Evolutionary conservation across 2,113 vertebrate genomes (phyloP), one percentile per base, ranked within the genome.

Genomic region (Neofelis nebulosa): DNA sequence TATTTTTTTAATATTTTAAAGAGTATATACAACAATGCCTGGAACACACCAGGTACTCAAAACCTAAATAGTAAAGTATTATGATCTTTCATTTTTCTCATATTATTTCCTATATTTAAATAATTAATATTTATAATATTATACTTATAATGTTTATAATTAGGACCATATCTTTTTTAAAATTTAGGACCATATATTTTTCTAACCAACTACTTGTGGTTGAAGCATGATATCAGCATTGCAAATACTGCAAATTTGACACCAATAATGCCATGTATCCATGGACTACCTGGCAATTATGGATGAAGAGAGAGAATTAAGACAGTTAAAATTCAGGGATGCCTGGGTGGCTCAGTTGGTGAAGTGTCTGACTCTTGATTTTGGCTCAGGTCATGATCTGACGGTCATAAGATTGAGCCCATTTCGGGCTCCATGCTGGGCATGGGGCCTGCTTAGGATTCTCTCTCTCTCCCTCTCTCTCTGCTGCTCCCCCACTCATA

Each of bases 11-110:
- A 57, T 55, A 15, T 57, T 84, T 86, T 41, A 13, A 25, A 55
- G 87, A 45, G 36, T 23, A 74, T 85, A 89, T 83, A 89, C 27
- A 41, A 81, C 16, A n/a, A 94, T 78, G 50, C 66, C 61, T 79
- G 25, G 63, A 92, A 96, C 23, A 21, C 18, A 73, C 33, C 66
- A 90, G 27, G 41, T 45, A 78, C 61, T 95, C 65, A 82, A 82
- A 89, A 69, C 7, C 61, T 76, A 21, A 52, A 71, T 25, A 73
- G 66, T 85, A 91, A 82, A 91, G 21, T 83, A 29, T 25, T 91
- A n/a, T 80, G 52, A 79, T 94, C 38, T 65, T 29, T 84, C 38
- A 63, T 57, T 38, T 94, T 90, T 85, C 66, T 91, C 94, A 63
- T 52, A 80, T 14, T 87, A 57, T 57, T 88, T 80, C 83, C 80